Evolutionary conservation across 1,140 invertebrate genomes (phyloP).

Genomic region (Pseudomyrmex dendroicus): DNA sequence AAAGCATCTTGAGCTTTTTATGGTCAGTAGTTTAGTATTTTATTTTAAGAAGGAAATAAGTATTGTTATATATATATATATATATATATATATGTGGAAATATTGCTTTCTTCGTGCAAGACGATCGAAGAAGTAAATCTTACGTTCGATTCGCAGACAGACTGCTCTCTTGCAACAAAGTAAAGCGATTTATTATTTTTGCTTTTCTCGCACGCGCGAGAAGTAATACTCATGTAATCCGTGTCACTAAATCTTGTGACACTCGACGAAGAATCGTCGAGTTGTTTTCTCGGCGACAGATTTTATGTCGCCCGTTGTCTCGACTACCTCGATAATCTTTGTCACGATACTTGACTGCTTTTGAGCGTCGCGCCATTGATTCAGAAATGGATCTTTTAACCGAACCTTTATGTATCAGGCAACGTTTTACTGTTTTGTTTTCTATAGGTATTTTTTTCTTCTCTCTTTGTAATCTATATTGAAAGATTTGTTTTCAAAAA

Average conservation of each 20-base stretch:
- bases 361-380: conserved; percentile 1
- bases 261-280: neutral
- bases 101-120: neutral
- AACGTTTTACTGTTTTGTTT: neutral
- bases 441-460: neutral
- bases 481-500: neutral
- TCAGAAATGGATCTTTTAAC: conserved; percentile 18
- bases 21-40: too few species aligned
- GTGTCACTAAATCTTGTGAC: conserved; percentile 33
- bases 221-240: neutral
- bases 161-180: neutral
- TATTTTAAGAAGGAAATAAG: too few species aligned
- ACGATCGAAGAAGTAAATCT: conserved; percentile 6
- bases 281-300: conserved; percentile 34
- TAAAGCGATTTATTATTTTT: neutral
- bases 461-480: neutral
- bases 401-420: neutral
- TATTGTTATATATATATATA: too few species aligned
- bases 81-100: too few species aligned
- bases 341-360: neutral
- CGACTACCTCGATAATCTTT: conserved; percentile 1
- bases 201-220: neutral
- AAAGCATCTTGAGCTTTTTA: too few species aligned
- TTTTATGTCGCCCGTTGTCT: neutral
- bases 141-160: neutral